Evolutionary conservation across 64 coral and sea anemone genomes (phyloP).

Genomic region (Pocillopora verrucosa): DNA sequence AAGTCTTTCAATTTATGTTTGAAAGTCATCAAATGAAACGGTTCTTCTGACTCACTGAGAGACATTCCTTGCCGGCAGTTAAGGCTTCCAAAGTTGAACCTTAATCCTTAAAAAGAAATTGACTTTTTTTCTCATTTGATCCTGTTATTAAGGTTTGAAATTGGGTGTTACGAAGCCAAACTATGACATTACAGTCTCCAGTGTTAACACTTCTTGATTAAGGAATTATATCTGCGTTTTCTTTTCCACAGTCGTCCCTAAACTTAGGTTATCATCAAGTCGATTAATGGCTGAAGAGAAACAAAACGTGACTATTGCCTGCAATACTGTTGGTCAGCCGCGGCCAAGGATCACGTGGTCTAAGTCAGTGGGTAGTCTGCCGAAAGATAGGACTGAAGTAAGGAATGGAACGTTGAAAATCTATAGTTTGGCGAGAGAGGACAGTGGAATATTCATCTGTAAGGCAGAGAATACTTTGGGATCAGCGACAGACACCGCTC

Average conservation of each 20-base stretch:
- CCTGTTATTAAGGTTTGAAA: too few species aligned
- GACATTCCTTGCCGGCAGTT: too few species aligned
- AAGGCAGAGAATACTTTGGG: neutral
- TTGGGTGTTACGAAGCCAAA: too few species aligned
- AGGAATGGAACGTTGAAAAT: neutral
- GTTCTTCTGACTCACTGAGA: neutral
- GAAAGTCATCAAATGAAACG: neutral
- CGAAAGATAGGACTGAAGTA: neutral
- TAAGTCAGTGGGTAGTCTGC: neutral
- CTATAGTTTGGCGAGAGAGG: neutral
- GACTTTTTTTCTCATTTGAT: too few species aligned
- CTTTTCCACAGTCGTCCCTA: neutral
- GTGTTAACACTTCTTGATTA: neutral
- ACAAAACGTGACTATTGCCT: neutral
- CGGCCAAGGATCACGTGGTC: conserved; percentile 11
- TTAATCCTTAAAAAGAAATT: too few species aligned
- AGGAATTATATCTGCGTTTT: neutral
- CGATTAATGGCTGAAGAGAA: neutral
- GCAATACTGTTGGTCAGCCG: conserved; percentile 20
- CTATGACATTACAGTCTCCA: neutral
- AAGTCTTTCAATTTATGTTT: neutral
- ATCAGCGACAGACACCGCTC: conserved; percentile 15
- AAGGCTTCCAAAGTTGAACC: too few species aligned
- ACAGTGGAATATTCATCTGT: neutral
- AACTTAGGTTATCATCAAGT: neutral